These are phyloP conservation scores for Chelonus insularis DNA, from an alignment of 1,140 invertebrate species.

Conservation along the genomic window DNA sequence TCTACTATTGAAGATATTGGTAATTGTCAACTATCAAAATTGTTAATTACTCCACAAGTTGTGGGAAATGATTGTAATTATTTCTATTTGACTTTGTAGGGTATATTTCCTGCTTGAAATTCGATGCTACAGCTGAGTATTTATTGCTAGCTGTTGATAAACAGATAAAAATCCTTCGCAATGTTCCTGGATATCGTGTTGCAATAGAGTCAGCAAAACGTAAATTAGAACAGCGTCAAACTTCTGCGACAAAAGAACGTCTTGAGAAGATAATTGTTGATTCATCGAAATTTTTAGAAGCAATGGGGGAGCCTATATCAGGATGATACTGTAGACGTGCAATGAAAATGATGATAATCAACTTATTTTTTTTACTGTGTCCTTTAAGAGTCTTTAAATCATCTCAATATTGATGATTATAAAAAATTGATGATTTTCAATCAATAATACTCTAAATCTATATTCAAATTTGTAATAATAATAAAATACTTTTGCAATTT, in stretches of 20 bases:
- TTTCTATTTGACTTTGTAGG: no score
- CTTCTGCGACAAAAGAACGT: slow-evolving; percentile 74
- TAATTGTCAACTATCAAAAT: no score
- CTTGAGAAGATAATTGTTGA: slow-evolving; percentile 71
- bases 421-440: no score
- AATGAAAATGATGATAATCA: slow-evolving; percentile 15
- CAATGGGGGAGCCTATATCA: slow-evolving; percentile 54
- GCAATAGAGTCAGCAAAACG: slow-evolving; percentile 68
- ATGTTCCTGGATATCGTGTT: slow-evolving; percentile 76
- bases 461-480: no score
- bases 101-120: slow-evolving; percentile 68
- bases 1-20: slow-evolving; percentile 69
- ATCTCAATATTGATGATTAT: no score
- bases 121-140: slow-evolving; percentile 74
- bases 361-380: not conserved
- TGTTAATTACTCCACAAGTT: no score
- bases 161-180: slow-evolving; percentile 78
- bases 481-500: not conserved
- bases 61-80: no score
- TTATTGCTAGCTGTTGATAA: slow-evolving; percentile 77
- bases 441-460: no score
- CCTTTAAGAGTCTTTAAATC: no score
- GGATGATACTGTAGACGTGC: slow-evolving; percentile 22
- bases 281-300: slow-evolving; percentile 62
- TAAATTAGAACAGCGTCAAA: slow-evolving; percentile 66